These are phyloP conservation scores for Hirundichthys speculiger DNA, from an alignment of 2,113 vertebrate species.

Conservation along the genomic window DNA sequence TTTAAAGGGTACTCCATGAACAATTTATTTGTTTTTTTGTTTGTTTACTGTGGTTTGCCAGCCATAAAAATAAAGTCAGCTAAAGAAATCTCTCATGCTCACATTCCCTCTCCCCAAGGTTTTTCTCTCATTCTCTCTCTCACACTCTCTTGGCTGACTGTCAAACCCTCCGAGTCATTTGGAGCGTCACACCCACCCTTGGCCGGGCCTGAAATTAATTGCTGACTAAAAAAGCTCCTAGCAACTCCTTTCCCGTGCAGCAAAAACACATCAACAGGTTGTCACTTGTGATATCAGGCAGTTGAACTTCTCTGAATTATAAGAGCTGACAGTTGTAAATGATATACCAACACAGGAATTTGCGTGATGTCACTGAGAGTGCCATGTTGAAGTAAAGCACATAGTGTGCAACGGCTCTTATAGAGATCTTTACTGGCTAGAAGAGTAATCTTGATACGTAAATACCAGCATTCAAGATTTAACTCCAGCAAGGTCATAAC, in stretches of 20 bases:
- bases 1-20: constrained; percentile 65
- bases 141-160: constrained; percentile 54
- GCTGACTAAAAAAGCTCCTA: constrained; percentile 66
- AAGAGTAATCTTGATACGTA: not conserved
- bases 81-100: constrained; percentile 57
- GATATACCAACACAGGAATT: constrained; percentile 63
- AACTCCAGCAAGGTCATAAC: not conserved
- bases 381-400: constrained; percentile 31
- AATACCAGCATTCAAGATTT: not conserved
- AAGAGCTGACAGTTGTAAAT: constrained; percentile 60
- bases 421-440: not conserved
- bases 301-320: constrained; percentile 50
- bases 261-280: constrained; percentile 76
- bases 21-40: constrained; percentile 78
- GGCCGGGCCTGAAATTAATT: constrained; percentile 72
- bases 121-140: constrained; percentile 25
- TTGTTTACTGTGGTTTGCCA: constrained; percentile 83
- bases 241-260: constrained; percentile 57
- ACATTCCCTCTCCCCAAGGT: constrained; percentile 15
- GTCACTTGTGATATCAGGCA: constrained; percentile 68
- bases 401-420: constrained; percentile 23
- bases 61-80: constrained; percentile 80
- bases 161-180: constrained; percentile 69
- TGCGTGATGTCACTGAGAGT: constrained; percentile 64
- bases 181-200: constrained; percentile 66